phyloP scores from a whole-genome alignment of 2,888 invertebrate genomes.

The Caenorhabditis sp. region DNA sequence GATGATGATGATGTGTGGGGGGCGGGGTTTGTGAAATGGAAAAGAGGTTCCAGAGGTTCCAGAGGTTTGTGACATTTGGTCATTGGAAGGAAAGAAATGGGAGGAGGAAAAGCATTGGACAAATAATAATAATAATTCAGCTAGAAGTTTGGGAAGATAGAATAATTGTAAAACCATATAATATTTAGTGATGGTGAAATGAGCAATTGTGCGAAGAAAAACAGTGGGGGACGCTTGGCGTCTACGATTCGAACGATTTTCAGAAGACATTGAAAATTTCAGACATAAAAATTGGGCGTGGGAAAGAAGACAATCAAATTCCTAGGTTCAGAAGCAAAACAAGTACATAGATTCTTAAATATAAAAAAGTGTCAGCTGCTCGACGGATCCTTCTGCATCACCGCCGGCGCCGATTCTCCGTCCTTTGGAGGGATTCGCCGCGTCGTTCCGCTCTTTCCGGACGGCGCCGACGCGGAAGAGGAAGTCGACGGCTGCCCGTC shows the following conservation, averaged over 20 bases:
- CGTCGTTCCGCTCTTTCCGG: neutral
- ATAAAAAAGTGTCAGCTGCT: neutral
- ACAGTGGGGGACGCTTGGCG: slow-evolving; percentile 21
- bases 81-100: too few relatives aligned
- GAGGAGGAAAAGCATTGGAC: too few relatives aligned
- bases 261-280: slow-evolving; percentile 9
- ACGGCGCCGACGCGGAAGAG: neutral
- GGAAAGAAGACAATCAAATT: slow-evolving; percentile 1
- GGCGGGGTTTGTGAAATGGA: too few relatives aligned
- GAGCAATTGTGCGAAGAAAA: neutral
- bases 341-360: neutral
- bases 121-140: too few relatives aligned
- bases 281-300: neutral
- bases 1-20: too few relatives aligned
- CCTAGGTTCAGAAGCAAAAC: neutral
- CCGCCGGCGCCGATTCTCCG: slow-evolving; percentile 42
- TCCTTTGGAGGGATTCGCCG: slow-evolving; percentile 37
- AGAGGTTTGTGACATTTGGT: too few relatives aligned
- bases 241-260: slow-evolving; percentile 21
- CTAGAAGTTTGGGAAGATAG: too few relatives aligned
- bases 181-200: too few relatives aligned
- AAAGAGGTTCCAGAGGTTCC: too few relatives aligned
- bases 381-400: slow-evolving; percentile 36
- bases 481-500: slow-evolving; percentile 42
- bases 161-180: too few relatives aligned